Evolutionary conservation across 2,797 vertebrate genomes (phyloP).

Genomic region (Sebastes cheni): DNA sequence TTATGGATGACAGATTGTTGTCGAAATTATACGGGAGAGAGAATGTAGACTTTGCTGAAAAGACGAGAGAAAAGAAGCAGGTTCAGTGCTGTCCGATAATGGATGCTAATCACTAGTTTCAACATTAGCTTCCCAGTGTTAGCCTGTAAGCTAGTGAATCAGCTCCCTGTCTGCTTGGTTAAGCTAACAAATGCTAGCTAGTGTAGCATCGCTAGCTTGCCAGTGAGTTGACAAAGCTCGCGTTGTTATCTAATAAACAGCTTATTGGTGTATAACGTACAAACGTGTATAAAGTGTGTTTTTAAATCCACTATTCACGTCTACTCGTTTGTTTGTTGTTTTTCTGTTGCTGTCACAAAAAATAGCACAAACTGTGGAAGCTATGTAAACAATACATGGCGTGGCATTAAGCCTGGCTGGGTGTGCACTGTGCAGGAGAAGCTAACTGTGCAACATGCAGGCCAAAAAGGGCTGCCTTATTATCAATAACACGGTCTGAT

Average conservation of each 20-base stretch:
- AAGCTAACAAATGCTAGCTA: conserved; percentile 56
- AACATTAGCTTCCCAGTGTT: conserved; percentile 18
- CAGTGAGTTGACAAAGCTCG: conserved; percentile 59
- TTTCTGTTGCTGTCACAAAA: conserved; percentile 47
- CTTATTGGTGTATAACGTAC: background rate
- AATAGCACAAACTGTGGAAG: conserved; percentile 41
- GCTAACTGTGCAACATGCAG: conserved; percentile 52
- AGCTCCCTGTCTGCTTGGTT: conserved; percentile 50
- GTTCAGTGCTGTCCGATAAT: conserved; percentile 31
- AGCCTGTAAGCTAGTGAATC: conserved; percentile 51
- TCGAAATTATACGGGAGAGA: background rate
- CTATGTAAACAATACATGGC: conserved; percentile 87
- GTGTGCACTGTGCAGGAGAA: conserved; percentile 61
- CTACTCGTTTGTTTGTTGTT: background rate
- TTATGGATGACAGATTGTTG: background rate
- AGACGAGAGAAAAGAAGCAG: background rate
- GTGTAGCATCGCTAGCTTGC: conserved; percentile 57
- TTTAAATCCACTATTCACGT: background rate
- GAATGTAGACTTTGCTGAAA: background rate
- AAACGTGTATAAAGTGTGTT: too few relatives aligned
- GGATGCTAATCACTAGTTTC: background rate
- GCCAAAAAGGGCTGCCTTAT: conserved; percentile 29
- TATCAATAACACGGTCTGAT: background rate
- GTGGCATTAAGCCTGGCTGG: conserved; percentile 73
- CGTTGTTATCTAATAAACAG: background rate